Percentiles rank a stretch among this genome's conserved stretches.
Evolutionary conservation across 2,797 vertebrate species (phyloP).

Genomic region (Euthynnus affinis): DNA sequence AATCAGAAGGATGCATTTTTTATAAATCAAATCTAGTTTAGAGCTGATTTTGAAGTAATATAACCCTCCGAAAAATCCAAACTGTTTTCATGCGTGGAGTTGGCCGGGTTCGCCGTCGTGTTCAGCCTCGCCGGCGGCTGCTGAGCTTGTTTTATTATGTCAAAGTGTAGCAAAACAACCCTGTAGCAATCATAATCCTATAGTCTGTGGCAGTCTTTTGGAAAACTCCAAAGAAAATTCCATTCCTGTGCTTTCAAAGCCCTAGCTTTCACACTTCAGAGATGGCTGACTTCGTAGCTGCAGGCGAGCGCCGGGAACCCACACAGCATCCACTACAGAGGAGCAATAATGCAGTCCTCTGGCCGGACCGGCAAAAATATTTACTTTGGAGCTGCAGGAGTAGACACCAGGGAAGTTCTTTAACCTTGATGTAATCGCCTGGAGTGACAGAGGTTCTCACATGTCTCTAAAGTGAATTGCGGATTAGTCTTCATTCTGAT

Average conservation of each 20-base stretch:
- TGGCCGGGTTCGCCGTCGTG: conserved; percentile 21
- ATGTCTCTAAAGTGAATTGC: conserved; percentile 41
- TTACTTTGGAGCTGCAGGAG: conserved; percentile 46
- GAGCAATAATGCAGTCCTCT: conserved; percentile 68
- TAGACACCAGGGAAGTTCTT: conserved; percentile 45
- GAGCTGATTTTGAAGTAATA: conserved; percentile 23
- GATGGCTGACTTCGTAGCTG: conserved; percentile 73
- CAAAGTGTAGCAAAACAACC: conserved; percentile 81
- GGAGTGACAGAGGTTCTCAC: conserved; percentile 47
- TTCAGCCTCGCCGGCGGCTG: conserved; percentile 54
- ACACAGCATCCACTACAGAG: conserved; percentile 65
- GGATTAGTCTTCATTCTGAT: conserved; percentile 47
- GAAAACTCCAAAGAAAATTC: conserved; percentile 76
- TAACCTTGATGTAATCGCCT: conserved; percentile 64
- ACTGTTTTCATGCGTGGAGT: conserved; percentile 33
- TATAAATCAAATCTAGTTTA: conserved; percentile 20
- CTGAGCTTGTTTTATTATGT: conserved; percentile 76
- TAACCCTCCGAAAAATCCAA: conserved; percentile 26
- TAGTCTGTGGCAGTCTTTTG: conserved; percentile 72
- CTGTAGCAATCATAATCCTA: conserved; percentile 79
- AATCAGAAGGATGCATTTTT: conserved; percentile 5
- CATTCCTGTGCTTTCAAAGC: conserved; percentile 77
- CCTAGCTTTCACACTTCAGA: conserved; percentile 79
- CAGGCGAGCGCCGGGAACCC: conserved; percentile 65
- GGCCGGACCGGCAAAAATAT: conserved; percentile 43